Evolutionary conservation across 2,113 vertebrate genomes (phyloP).

Genomic region (Sinosuthora webbiana): DNA sequence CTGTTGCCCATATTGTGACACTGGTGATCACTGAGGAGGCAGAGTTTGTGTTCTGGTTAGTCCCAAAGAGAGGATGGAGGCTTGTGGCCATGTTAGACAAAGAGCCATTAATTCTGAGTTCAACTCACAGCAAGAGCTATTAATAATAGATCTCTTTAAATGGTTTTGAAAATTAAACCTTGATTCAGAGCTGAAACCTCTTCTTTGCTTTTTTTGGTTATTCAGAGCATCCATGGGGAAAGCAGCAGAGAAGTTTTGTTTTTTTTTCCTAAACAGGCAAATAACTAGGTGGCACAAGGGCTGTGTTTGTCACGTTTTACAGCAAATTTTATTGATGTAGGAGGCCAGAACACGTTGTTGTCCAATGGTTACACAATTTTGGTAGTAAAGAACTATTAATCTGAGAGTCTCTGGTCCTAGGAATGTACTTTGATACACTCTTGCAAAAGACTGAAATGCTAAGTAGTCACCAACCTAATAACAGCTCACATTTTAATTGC

Average conservation of each 20-base stretch:
- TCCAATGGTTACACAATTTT: not conserved
- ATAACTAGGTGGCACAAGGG: not conserved
- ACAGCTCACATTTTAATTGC: not conserved
- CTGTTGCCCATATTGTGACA: fast-evolving
- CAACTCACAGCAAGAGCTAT: not conserved
- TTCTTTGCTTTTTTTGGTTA: not conserved
- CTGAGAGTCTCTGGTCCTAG: not conserved
- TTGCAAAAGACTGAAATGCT: not conserved
- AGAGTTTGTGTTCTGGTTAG: not conserved
- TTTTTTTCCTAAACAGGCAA: not conserved
- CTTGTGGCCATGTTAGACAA: not conserved
- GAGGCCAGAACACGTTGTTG: not conserved
- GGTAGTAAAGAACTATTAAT: not conserved
- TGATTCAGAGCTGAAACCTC: not conserved
- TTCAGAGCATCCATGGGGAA: not conserved
- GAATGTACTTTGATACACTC: not conserved
- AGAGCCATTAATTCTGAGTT: not conserved
- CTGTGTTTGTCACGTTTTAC: not conserved
- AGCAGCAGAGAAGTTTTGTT: not conserved
- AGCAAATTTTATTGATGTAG: not conserved
- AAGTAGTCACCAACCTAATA: not conserved
- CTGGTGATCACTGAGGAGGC: not conserved
- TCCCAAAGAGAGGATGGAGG: not conserved
- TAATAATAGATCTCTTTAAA: not conserved
- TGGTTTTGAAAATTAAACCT: not conserved